phyloP scores from a whole-genome alignment of 2,888 invertebrate species.

The Himalopsyche japonica region DNA sequence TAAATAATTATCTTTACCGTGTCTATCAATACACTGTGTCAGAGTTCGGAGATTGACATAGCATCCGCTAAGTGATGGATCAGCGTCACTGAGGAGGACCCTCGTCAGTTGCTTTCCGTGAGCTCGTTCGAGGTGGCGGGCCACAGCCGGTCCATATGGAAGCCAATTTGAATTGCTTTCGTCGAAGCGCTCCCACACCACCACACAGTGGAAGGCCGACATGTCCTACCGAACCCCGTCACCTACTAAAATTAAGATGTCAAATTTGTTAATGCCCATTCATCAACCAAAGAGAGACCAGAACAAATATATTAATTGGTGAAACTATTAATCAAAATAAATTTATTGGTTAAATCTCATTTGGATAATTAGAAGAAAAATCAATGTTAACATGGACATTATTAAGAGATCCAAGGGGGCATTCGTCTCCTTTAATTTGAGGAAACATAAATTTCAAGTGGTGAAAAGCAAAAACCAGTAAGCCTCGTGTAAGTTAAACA shows the following conservation, averaged over 20 bases:
- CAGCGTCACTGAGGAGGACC: constrained; percentile 85
- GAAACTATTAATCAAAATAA: too few relatives aligned
- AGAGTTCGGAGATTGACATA: constrained; percentile 77
- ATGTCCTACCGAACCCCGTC: constrained; percentile 44
- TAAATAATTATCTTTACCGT: constrained; percentile 53
- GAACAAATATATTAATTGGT: too few relatives aligned
- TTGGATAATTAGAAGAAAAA: too few relatives aligned
- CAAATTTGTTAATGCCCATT: too few relatives aligned
- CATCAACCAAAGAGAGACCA: too few relatives aligned
- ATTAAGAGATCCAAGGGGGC: too few relatives aligned
- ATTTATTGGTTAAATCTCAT: too few relatives aligned
- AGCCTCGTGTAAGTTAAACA: too few relatives aligned
- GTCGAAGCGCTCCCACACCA: constrained; percentile 79
- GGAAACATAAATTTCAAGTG: too few relatives aligned
- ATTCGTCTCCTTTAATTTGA: too few relatives aligned
- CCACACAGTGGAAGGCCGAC: constrained; percentile 71
- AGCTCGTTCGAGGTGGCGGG: constrained; percentile 82
- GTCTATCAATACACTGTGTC: constrained; percentile 71
- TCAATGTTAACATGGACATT: too few relatives aligned
- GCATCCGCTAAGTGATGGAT: constrained; percentile 76
- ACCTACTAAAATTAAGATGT: neutral
- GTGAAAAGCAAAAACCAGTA: too few relatives aligned
- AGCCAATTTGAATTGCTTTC: constrained; percentile 75
- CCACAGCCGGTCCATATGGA: constrained; percentile 84
- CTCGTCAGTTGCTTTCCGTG: constrained; percentile 81